phyloP scores from a whole-genome alignment of 2,797 vertebrate genomes.

The Anguilla megastoma region DNA sequence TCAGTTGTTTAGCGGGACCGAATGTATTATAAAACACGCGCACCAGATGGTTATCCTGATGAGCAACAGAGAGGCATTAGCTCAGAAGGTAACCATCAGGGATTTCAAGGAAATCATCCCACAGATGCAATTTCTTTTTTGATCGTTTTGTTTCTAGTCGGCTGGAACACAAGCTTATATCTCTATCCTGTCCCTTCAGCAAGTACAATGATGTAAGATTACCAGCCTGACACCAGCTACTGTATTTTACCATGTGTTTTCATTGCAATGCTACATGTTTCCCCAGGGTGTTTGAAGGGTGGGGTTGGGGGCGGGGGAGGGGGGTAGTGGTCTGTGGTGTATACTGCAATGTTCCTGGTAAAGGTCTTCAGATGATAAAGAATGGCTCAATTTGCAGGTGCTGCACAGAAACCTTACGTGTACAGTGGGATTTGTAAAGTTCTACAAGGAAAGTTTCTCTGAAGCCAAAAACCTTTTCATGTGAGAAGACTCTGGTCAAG shows the following conservation, averaged over 20 bases:
- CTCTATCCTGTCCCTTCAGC: neutral
- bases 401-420: constrained; percentile 60
- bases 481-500: constrained; percentile 53
- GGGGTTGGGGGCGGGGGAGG: neutral
- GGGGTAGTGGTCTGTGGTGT: neutral
- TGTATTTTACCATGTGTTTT: neutral
- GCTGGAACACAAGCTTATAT: neutral
- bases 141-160: neutral
- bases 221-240: neutral
- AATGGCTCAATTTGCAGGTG: constrained; percentile 54
- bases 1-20: constrained; percentile 22
- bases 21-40: constrained; percentile 17
- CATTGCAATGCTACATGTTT: neutral
- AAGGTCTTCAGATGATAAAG: constrained; percentile 27
- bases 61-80: neutral
- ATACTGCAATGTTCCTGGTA: constrained; percentile 9
- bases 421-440: constrained; percentile 66
- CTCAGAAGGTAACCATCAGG: neutral
- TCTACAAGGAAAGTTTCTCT: constrained; percentile 65
- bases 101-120: constrained; percentile 10
- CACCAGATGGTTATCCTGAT: constrained; percentile 48
- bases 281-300: neutral
- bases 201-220: constrained; percentile 3
- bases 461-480: constrained; percentile 69
- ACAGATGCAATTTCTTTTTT: neutral